Evolutionary conservation across 2,797 vertebrate genomes (phyloP), one percentile per base, ranked within the genome.

Genomic region (Myotis myotis): DNA sequence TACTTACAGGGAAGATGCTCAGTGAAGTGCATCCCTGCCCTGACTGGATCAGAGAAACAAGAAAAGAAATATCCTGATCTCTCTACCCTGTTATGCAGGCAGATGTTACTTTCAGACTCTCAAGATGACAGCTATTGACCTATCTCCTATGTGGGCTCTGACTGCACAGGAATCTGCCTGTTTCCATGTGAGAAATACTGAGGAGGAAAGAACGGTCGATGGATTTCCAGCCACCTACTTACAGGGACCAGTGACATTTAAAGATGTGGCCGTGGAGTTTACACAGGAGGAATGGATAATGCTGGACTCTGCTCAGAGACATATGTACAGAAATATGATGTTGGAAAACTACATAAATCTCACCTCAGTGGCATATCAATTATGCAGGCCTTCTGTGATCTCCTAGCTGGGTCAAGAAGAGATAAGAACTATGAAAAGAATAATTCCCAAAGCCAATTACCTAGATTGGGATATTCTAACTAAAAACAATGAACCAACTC

Each of bases 341-440:
- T 10, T 91, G 53, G 93, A 91, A 96, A 97, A 95, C 81, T 91
- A 93, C 23, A 70, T 51, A 75, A 96, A 94, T 86, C 83, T 95
- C 51, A 74, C 75, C 9, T 75, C 71, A 17, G 33, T 95, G 10
- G 62, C 95, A 22, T 86, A 60, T 86, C 84, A 89, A 1, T 83
- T 89, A 60, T 74, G 9, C 41, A 86, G 4, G 17, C 49, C 44
- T 70, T 60, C 57, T 68, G 55, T 91, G 80, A 66, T 53, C 60
- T 88, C 79, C 60, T 30, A 22, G 9, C 78, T 28, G 57, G 55
- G 36, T 79, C 62, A 95, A 82, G 33, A 92, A 82, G 60, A 88
- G 12, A 38, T 60, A 79, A 86, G 25, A 62, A 78, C 47, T 89
- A 6, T 86, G 74, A 71, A 64, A 85, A 93, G 12, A 47, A 92